Evolutionary conservation across 1,140 invertebrate species (phyloP).

Genomic region (Hycleus phaleratus): DNA sequence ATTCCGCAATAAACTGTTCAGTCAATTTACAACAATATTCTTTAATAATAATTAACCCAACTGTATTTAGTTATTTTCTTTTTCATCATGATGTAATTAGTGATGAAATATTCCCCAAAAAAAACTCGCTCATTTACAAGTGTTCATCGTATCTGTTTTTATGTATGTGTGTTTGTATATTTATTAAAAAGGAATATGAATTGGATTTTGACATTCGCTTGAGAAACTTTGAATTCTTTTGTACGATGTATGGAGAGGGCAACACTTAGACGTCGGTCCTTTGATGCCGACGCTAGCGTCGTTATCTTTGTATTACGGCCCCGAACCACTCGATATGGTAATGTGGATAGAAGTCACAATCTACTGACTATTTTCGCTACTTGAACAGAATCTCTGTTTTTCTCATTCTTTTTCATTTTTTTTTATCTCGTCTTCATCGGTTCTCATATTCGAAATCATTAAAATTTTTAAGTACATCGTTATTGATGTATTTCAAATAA

Average conservation of each 20-base stretch:
- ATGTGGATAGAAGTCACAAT: slow-evolving; percentile 7
- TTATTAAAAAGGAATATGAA: slow-evolving; percentile 22
- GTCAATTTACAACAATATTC: neutral
- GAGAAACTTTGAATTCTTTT: slow-evolving; percentile 25
- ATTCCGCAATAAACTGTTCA: neutral
- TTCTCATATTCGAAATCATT: neutral
- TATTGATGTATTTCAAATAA: neutral
- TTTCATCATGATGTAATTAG: too few species aligned
- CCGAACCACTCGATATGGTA: slow-evolving; percentile 22
- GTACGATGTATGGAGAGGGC: slow-evolving; percentile 19
- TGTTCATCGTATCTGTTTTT: too few species aligned
- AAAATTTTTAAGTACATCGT: neutral
- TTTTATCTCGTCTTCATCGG: neutral
- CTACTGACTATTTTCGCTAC: neutral
- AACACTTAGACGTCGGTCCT: slow-evolving; percentile 23
- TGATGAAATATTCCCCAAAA: too few species aligned
- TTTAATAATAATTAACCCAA: too few species aligned
- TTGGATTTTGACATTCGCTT: slow-evolving; percentile 25
- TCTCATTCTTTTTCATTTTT: neutral
- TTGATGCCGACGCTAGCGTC: slow-evolving; percentile 23
- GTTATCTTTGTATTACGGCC: slow-evolving; percentile 21
- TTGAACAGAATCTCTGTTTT: neutral
- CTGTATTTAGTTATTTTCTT: too few species aligned
- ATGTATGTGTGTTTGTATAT: too few species aligned
- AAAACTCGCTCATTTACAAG: too few species aligned